Base-by-base conservation (phyloP, 2,888 invertebrate genomes). In the Agonum fuliginosum region DNA sequence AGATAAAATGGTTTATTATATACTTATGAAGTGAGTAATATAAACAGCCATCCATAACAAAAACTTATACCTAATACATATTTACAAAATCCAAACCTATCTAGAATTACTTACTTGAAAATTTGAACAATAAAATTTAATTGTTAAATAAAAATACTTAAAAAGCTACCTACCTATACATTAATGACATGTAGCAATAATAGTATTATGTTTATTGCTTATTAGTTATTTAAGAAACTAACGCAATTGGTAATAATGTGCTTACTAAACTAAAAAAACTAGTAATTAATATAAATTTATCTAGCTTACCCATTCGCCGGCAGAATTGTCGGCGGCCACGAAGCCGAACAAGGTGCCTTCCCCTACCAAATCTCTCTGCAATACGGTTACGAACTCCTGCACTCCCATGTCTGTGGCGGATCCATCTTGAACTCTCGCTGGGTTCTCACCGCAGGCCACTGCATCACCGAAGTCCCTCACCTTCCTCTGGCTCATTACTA, bases 401-500 rank as follows among this genome's bases (percentile, higher is more conserved):
- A 78, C 74, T 82, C 82, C 48, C 87, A 88, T 80, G 77, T 83
- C 1, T 88, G 88, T 78, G 88, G 88, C 34, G 88, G 88, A 10
- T 84, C 86, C 24, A 85, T 88, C 79, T 70, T 88, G 70, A 81
- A 77, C 30, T 71, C 81, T 1, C 79, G 78, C 0, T 84, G 83
- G 81, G 78, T 88, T 12, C 30, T 88, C 6, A 88, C 87, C 0
- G 87, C 87, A 72, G 87, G 83, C 14, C 87, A 87, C 78, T 88
- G 88, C 79, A 37, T 87, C 58, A 85, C 84, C 4, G 83, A 83
- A 58, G 78, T 83, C 0, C 80, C 83, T 0, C 78, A 30, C 81
- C 71, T 69, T 79, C 1, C 85, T 83, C 65, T 85, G 84, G 2
- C 83, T 82, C 41, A 82, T 83, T 79, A 69, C 79, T 58, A 43